These are phyloP conservation scores for Mesembrinibis cayennensis DNA, from an alignment of 2,113 vertebrate species.

Conservation along the genomic window DNA sequence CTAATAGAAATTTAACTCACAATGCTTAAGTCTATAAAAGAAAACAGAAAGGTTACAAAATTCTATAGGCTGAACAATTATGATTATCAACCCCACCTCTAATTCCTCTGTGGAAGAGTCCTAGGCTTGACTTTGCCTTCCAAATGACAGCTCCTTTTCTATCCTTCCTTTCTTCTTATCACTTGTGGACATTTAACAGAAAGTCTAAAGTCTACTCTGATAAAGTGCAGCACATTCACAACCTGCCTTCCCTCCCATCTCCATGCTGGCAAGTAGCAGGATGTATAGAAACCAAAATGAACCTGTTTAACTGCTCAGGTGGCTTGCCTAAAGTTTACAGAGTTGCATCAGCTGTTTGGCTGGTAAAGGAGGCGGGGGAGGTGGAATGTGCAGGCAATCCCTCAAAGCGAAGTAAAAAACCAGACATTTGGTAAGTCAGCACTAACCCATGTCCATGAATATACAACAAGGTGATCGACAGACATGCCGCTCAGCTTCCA, in stretches of 20 bases:
- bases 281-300: not conserved
- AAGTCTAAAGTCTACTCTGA: slow-evolving; percentile 55
- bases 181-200: not conserved
- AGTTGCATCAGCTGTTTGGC: not conserved
- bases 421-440: not conserved
- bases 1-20: not conserved
- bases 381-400: not conserved
- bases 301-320: slow-evolving; percentile 23
- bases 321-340: not conserved
- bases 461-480: not conserved
- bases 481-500: not conserved
- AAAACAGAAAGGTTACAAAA: not conserved
- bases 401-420: not conserved
- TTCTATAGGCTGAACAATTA: not conserved
- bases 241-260: not conserved
- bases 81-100: slow-evolving; percentile 1
- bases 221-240: not conserved
- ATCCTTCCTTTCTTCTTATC: not conserved
- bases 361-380: not conserved
- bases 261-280: not conserved
- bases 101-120: not conserved
- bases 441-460: not conserved
- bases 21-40: not conserved
- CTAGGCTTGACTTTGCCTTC: slow-evolving; percentile 2
- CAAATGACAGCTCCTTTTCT: not conserved